Conservation (phyloP, 2,113 vertebrate genomes). For the Lethenteron reissneri region DNA sequence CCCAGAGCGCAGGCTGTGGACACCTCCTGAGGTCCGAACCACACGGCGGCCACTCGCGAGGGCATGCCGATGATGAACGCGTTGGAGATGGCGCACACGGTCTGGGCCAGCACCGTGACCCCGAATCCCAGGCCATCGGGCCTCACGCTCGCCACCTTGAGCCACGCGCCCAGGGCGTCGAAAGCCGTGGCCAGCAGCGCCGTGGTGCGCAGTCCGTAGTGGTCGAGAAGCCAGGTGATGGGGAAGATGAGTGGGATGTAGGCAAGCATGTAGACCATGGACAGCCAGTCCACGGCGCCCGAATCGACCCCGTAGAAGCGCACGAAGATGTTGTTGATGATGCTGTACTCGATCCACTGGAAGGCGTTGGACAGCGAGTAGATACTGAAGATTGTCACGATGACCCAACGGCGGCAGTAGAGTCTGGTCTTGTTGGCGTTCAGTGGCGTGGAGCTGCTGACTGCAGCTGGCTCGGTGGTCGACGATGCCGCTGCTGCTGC, state of each 20-base stretch:
- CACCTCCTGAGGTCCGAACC: background rate
- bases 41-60: background rate
- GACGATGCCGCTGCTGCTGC: no score
- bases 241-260: conserved; percentile 1
- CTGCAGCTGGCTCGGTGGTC: no score
- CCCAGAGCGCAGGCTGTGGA: conserved; percentile 1
- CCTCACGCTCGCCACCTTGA: conserved; percentile 5
- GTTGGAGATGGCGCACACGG: background rate
- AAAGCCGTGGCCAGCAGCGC: background rate
- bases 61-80: conserved; percentile 4
- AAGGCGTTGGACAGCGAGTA: conserved; percentile 6
- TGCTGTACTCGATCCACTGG: conserved; percentile 7
- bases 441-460: no score
- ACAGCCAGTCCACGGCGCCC: conserved; percentile 4
- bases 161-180: conserved; percentile 1
- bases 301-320: background rate
- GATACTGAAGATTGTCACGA: background rate
- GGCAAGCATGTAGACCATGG: background rate
- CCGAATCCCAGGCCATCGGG: background rate
- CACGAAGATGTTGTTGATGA: conserved; percentile 1
- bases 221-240: background rate
- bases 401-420: background rate
- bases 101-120: conserved; percentile 2
- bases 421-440: background rate
- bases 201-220: background rate